Conservation (phyloP, 2,797 vertebrate genomes). For the Danio aesculapii region DNA sequence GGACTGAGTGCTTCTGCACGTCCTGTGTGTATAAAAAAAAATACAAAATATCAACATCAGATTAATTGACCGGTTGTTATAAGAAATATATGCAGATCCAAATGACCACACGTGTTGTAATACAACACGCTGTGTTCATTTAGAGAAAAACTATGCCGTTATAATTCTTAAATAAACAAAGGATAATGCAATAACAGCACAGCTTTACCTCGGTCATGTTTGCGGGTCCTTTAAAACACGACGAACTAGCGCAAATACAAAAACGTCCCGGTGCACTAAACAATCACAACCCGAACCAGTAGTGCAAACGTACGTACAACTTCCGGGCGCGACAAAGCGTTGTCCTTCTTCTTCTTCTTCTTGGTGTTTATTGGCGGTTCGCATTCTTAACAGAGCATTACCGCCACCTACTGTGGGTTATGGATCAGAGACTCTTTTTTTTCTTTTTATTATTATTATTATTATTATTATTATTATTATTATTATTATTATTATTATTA, state of each 20-base stretch:
- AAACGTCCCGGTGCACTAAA: slow-evolving; percentile 19
- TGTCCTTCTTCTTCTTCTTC: too few relatives aligned
- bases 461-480: too few relatives aligned
- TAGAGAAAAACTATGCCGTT: not conserved
- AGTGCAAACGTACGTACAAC: not conserved
- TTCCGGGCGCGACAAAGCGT: not conserved
- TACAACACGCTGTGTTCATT: not conserved
- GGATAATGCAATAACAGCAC: not conserved
- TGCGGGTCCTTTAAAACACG: not conserved
- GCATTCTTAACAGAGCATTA: too few relatives aligned
- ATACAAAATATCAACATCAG: not conserved
- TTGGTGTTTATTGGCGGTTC: too few relatives aligned
- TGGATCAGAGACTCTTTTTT: too few relatives aligned
- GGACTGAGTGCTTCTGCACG: slow-evolving; percentile 98
- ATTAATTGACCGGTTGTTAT: too few relatives aligned
- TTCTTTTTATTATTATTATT: too few relatives aligned
- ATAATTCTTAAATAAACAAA: not conserved
- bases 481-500: too few relatives aligned
- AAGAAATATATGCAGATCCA: not conserved
- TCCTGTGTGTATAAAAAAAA: slow-evolving; percentile 77
- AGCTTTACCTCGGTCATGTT: slow-evolving; percentile 40
- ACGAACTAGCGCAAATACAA: not conserved
- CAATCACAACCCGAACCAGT: slow-evolving; percentile 17
- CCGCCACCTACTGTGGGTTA: too few relatives aligned
- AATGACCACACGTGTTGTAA: slow-evolving; percentile 10